These are phyloP conservation scores for Drosophila phalerata DNA, from an alignment of 2,888 invertebrate genomes.

Conservation along the genomic window DNA sequence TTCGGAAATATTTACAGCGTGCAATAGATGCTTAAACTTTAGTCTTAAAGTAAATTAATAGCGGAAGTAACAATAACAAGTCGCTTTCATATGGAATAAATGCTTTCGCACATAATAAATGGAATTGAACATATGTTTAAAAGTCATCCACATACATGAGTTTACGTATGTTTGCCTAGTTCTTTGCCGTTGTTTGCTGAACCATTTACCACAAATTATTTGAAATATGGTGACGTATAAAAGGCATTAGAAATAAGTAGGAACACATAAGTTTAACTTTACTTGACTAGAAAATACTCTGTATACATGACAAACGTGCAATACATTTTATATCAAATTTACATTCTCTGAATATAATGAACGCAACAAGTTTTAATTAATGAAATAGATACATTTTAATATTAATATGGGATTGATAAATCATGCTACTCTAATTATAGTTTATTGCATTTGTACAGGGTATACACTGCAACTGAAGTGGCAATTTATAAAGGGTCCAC, in stretches of 20 bases:
- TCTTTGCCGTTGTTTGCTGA: constrained; percentile 62
- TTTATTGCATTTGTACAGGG: constrained; percentile 6
- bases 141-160: constrained; percentile 1
- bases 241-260: constrained; percentile 46
- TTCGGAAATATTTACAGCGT: too few species aligned
- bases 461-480: constrained; percentile 15
- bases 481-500: constrained; percentile 54
- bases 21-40: not conserved
- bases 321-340: not conserved
- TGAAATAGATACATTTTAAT: not conserved
- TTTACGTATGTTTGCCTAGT: constrained; percentile 52
- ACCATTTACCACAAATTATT: constrained; percentile 71
- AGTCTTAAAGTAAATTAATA: constrained; percentile 13
- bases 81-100: not conserved
- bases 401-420: not conserved
- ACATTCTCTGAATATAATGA: not conserved
- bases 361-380: not conserved
- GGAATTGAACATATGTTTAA: constrained; percentile 56
- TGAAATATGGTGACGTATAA: constrained; percentile 71
- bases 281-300: constrained; percentile 23
- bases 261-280: not conserved
- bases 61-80: constrained; percentile 2
- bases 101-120: constrained; percentile 30
- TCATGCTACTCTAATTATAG: not conserved
- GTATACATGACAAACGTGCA: not conserved